Evolutionary conservation across 2,888 invertebrate genomes (phyloP).

Genomic region (Caenorhabditis virilis): DNA sequence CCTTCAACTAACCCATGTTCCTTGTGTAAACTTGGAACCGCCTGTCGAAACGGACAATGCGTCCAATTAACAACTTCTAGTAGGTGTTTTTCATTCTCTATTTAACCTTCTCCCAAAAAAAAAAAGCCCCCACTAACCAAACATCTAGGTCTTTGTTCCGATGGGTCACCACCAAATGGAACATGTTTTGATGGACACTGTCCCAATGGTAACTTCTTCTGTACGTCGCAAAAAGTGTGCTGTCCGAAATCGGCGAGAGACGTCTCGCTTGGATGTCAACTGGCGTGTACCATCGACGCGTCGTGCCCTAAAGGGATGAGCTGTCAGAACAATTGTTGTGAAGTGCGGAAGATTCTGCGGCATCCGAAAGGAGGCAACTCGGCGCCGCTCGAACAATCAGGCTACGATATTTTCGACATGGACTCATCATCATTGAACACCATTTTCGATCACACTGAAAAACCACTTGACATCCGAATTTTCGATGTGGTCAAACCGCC

Average conservation of each 20-base stretch:
- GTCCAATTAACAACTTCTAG: slow-evolving; percentile 41
- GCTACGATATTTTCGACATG: no score
- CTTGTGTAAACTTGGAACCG: slow-evolving; percentile 42
- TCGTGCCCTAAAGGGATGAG: slow-evolving; percentile 41
- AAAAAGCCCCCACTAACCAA: slow-evolving; percentile 1
- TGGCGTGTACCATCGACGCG: slow-evolving; percentile 40
- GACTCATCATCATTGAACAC: no score
- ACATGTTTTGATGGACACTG: slow-evolving; percentile 28
- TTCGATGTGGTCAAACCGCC: no score
- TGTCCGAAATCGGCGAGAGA: slow-evolving; percentile 35
- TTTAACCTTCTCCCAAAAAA: neutral
- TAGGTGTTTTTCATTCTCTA: slow-evolving; percentile 22
- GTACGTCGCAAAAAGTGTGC: slow-evolving; percentile 48
- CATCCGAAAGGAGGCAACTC: slow-evolving; percentile 22
- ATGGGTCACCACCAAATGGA: slow-evolving; percentile 45
- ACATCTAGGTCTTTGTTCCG: slow-evolving; percentile 43
- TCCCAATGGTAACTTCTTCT: slow-evolving; percentile 26
- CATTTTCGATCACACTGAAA: no score
- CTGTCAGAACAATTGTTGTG: slow-evolving; percentile 47
- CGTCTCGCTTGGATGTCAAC: slow-evolving; percentile 23
- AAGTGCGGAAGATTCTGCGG: slow-evolving; percentile 24
- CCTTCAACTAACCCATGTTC: slow-evolving; percentile 29
- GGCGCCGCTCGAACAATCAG: neutral
- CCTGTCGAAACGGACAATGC: slow-evolving; percentile 39
- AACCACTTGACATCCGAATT: no score